phyloP scores from a whole-genome alignment of 2,113 vertebrate species.

The Maccullochella peelii region DNA sequence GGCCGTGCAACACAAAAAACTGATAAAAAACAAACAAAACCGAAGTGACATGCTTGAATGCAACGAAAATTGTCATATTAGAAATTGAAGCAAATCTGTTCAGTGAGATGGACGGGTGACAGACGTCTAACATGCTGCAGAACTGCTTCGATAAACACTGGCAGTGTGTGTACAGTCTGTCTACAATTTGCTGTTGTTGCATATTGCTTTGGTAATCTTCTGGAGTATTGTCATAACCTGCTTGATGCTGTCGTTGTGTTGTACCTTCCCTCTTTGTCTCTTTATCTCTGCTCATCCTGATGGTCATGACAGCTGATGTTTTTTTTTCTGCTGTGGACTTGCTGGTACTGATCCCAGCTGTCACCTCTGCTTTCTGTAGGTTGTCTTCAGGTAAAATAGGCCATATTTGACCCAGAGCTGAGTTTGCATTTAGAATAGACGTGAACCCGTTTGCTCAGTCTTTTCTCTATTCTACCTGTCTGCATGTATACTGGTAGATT shows the following conservation, averaged over 20 bases:
- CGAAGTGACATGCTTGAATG: not conserved
- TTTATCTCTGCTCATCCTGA: not conserved
- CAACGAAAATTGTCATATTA: not conserved
- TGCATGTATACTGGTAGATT: conserved; percentile 16
- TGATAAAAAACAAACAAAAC: too few relatives aligned
- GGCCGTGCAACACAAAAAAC: not conserved
- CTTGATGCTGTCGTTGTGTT: not conserved
- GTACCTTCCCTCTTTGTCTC: not conserved
- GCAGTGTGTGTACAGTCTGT: not conserved
- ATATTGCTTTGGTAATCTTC: not conserved
- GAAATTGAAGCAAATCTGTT: not conserved
- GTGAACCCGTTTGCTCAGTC: conserved; percentile 19
- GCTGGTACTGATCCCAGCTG: conserved; percentile 52
- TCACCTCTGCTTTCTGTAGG: conserved; percentile 52
- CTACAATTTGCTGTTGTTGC: conserved; percentile 14
- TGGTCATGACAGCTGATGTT: not conserved
- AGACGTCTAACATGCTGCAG: not conserved
- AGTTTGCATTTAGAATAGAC: conserved; percentile 32
- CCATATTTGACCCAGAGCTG: conserved; percentile 31
- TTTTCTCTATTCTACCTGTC: conserved; percentile 4
- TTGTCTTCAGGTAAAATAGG: conserved; percentile 43
- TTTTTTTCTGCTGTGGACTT: conserved; percentile 15
- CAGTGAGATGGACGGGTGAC: not conserved
- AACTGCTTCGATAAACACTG: not conserved
- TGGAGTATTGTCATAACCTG: not conserved